Conservation (phyloP, 2,113 vertebrate genomes). For the Eclectus roratus region DNA sequence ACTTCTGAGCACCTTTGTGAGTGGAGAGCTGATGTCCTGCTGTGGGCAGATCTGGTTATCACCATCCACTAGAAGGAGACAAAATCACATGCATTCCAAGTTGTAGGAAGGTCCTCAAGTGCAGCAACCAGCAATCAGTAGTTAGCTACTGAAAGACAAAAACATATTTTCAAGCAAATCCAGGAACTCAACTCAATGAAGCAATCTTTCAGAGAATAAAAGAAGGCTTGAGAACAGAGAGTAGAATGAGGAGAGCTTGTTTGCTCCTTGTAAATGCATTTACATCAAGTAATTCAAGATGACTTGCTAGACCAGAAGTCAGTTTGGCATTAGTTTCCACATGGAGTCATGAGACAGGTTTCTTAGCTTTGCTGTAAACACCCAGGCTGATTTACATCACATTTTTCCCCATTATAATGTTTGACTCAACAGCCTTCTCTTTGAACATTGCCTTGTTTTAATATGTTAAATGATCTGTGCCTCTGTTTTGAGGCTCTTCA, state of each 20-base stretch:
- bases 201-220: background rate
- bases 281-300: background rate
- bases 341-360: background rate
- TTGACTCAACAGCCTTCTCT: background rate
- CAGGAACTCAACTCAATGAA: background rate
- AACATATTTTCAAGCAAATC: background rate
- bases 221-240: background rate
- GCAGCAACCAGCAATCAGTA: background rate
- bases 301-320: background rate
- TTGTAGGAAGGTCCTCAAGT: background rate
- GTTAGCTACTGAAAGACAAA: background rate
- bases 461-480: background rate
- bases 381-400: background rate
- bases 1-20: background rate
- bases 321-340: background rate
- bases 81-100: background rate
- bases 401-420: background rate
- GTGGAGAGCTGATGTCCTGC: background rate
- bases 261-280: background rate
- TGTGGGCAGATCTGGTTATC: background rate
- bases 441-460: background rate
- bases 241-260: background rate
- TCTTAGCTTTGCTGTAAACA: background rate
- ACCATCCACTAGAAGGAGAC: background rate
- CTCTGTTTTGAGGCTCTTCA: background rate